Conservation (phyloP, 1,140 invertebrate genomes). For the Heliconius melpomene region DNA sequence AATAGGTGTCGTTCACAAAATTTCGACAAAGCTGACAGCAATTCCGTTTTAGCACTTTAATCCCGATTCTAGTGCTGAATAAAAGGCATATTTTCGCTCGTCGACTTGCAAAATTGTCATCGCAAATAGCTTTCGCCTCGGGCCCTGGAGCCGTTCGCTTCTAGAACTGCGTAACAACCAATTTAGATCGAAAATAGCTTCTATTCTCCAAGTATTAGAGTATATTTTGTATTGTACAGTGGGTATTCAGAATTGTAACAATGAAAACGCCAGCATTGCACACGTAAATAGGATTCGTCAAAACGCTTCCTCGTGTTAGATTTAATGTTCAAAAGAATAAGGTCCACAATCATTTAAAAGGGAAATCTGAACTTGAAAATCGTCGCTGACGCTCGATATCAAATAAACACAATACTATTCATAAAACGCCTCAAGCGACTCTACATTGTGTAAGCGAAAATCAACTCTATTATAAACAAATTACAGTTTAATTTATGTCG, state of each 20-base stretch:
- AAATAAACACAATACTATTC: constrained; percentile 70
- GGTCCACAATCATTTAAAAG: constrained; percentile 69
- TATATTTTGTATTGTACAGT: constrained; percentile 30
- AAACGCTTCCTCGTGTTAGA: constrained; percentile 58
- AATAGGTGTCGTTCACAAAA: constrained; percentile 65
- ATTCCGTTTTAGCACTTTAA: constrained; percentile 77
- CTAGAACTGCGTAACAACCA: constrained; percentile 52
- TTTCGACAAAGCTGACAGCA: constrained; percentile 73
- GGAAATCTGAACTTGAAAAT: constrained; percentile 80
- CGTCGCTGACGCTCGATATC: constrained; percentile 80
- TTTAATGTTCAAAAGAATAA: constrained; percentile 64
- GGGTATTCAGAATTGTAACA: constrained; percentile 70
- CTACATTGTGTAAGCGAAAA: constrained; percentile 38
- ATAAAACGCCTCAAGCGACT: constrained; percentile 64
- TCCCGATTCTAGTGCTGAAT: constrained; percentile 73
- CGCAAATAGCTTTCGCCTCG: constrained; percentile 78
- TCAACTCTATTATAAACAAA: constrained; percentile 40
- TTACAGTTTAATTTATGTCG: constrained; percentile 49
- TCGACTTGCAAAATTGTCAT: constrained; percentile 78
- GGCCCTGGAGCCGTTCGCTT: constrained; percentile 48
- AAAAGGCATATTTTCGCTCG: constrained; percentile 79
- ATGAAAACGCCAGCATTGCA: constrained; percentile 78
- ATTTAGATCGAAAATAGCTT: neutral
- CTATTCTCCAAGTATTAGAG: constrained; percentile 29
- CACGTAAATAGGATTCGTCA: constrained; percentile 74